Evolutionary conservation across 1,140 invertebrate genomes (phyloP), one percentile per base, ranked within the genome.

Genomic region (Tetramorium simillimum): DNA sequence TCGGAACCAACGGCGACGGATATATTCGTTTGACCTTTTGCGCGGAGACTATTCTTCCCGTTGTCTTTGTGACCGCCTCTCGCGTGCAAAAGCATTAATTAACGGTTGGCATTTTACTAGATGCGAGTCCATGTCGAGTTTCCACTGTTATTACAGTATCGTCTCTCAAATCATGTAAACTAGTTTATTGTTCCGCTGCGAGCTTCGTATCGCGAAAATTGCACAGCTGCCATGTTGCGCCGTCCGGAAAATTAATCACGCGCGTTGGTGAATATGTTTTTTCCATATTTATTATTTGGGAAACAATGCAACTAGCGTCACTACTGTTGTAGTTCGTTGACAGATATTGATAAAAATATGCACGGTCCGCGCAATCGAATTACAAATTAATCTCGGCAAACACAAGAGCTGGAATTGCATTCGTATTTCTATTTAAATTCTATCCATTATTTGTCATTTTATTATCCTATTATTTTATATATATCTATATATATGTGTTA

Each of bases 161-260:
- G 80, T 82, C 53, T 73, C 53, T 51, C 80, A 84, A 89, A 87
- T 89, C 65, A 89, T 87, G 53, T 58, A 89, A 82, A 87, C 75
- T 82, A 86, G 86, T 86, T 70, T 65, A 60, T 51, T 81, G 28
- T 67, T 85, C 56, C 49, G n/a, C 16, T 21, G 24, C 43, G 33
- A 69, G 65, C 51, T 75, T 37, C 67, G 58, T 84, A 69, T 51
- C 65, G 80, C 56, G 49, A 62, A 82, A 82, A 82, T 82, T 70
- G 51, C 40, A 81, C 63, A 40, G 62, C 49, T 81, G 37, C 63
- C 49, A 24, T 56, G 49, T 81, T 56, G 77, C 37, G 16, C 28
- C 24, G 40, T 1, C 14, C 53, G n/a, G 9, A 84, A 73, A 84
- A 84, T 73, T 70, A 84, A 62, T 84, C 49, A 73, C 37, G 51